phyloP scores from a whole-genome alignment of 2,888 invertebrate species.

The Harmothoe impar region DNA sequence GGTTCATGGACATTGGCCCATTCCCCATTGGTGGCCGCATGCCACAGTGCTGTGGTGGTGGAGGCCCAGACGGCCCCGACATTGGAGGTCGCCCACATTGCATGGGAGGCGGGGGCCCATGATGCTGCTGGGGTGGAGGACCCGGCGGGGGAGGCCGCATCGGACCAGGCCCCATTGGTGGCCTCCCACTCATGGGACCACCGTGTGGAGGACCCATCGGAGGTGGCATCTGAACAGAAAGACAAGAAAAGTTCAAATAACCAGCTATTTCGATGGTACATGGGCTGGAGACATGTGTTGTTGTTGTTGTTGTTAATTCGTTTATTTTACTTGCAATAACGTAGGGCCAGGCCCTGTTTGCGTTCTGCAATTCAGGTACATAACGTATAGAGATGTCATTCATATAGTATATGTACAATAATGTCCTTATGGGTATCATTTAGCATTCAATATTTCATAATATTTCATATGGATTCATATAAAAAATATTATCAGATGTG shows the following conservation, averaged over 20 bases:
- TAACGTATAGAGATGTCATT: too few species aligned
- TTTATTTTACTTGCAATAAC: too few species aligned
- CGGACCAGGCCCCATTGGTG: conserved; percentile 18
- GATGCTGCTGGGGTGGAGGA: neutral
- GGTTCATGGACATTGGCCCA: neutral
- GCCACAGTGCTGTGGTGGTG: neutral
- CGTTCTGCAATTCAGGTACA: too few species aligned
- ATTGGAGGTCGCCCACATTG: neutral
- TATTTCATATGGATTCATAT: too few species aligned
- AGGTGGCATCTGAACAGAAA: neutral
- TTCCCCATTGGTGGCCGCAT: neutral
- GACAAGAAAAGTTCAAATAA: too few species aligned
- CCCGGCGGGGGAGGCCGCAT: neutral
- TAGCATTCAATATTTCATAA: too few species aligned
- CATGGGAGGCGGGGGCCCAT: neutral
- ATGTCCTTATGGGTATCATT: too few species aligned
- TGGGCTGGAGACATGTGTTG: too few species aligned
- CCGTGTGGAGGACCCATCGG: neutral
- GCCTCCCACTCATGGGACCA: neutral
- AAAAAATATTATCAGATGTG: too few species aligned
- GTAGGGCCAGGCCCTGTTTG: too few species aligned
- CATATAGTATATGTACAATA: too few species aligned
- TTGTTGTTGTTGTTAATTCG: neutral
- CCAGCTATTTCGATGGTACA: too few species aligned
- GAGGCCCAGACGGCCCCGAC: neutral